Percentiles rank a stretch among this genome's conserved stretches.
These are phyloP conservation scores for Pelmatolapia mariae DNA, from an alignment of 2,113 vertebrate genomes.

Conservation along the genomic window DNA sequence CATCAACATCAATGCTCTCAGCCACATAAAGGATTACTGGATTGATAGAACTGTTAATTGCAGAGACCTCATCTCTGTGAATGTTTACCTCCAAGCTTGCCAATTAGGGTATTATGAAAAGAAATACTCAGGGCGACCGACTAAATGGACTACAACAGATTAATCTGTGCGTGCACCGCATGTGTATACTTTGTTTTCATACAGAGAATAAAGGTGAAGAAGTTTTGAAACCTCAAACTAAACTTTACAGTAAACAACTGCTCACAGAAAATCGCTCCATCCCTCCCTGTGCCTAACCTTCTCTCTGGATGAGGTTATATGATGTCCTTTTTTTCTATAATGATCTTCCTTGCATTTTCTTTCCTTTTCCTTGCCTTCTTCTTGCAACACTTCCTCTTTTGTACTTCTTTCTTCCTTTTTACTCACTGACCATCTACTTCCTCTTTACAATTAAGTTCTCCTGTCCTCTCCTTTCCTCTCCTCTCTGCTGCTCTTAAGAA, in stretches of 20 bases:
- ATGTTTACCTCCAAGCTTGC: conserved; percentile 2
- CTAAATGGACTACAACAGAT: background rate
- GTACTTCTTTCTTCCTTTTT: background rate
- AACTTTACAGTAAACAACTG: background rate
- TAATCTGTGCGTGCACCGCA: background rate
- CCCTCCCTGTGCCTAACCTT: background rate
- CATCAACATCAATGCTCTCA: conserved; percentile 28
- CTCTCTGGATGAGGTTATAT: background rate
- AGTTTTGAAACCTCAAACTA: background rate
- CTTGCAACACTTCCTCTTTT: background rate
- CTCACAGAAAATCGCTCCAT: background rate
- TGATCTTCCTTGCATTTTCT: background rate
- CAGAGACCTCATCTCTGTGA: conserved; percentile 2
- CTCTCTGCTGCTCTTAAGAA: background rate
- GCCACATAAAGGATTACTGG: conserved; percentile 25
- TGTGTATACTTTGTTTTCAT: background rate
- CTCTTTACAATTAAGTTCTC: background rate
- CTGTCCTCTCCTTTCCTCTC: background rate
- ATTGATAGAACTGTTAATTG: conserved; percentile 20
- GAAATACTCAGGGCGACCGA: background rate
- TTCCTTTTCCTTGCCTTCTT: background rate
- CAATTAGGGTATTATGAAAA: conserved; percentile 29
- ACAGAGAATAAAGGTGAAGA: background rate
- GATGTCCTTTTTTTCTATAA: background rate
- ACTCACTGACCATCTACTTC: background rate